Percentiles rank a stretch among this genome's conserved stretches.
Evolutionary conservation across 2,113 vertebrate genomes (phyloP).

Genomic region (Antennarius striatus): DNA sequence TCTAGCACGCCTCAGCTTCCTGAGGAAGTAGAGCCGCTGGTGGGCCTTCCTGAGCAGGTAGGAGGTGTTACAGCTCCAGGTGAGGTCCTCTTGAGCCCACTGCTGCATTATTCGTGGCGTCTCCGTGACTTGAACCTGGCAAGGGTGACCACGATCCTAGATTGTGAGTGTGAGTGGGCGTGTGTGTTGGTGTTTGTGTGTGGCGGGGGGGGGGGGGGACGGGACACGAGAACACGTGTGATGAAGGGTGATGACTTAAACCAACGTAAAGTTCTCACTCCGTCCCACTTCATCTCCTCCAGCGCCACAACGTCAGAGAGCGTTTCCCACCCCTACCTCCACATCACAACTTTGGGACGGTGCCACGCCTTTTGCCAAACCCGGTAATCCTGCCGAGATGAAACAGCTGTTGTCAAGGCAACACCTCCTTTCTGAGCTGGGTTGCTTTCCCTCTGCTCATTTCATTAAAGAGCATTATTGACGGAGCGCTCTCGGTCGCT

Average conservation of each 20-base stretch:
- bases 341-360: conserved; percentile 14
- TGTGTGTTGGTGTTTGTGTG: conserved; percentile 32
- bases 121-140: conserved; percentile 33
- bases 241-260: not conserved
- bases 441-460: conserved; percentile 37
- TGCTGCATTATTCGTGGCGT: conserved; percentile 51
- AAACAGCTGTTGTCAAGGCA: conserved; percentile 55
- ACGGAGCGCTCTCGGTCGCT: conserved; percentile 25
- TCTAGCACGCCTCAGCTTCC: no score
- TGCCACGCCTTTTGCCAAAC: conserved; percentile 40
- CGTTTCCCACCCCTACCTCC: not conserved
- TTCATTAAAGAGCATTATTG: conserved; percentile 50
- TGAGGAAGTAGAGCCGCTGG: no score
- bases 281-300: no score
- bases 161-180: conserved; percentile 34
- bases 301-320: no score
- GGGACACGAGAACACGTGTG: not conserved
- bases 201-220: conserved; percentile 7
- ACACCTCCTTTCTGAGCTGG: conserved; percentile 17
- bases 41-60: no score
- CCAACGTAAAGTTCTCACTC: no score
- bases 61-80: no score
- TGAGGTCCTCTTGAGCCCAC: no score
- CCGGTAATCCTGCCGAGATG: conserved; percentile 48
- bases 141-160: conserved; percentile 38